Percentiles rank a stretch among this genome's conserved stretches.
These are phyloP conservation scores for Clarias batrachus DNA, from an alignment of 2,113 vertebrate genomes.

Conservation along the genomic window DNA sequence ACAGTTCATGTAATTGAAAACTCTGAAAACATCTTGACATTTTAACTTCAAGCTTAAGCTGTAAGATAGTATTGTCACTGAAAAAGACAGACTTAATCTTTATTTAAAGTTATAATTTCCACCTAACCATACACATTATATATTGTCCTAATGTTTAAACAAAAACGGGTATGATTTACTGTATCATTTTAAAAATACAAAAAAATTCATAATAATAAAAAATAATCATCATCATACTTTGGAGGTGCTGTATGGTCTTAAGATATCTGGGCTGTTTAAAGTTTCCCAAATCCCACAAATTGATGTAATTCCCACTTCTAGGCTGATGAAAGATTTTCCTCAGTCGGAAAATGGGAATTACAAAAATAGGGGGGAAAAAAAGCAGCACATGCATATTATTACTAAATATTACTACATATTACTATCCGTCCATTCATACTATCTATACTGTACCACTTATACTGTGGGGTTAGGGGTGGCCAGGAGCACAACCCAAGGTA, in stretches of 20 bases:
- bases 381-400: not conserved
- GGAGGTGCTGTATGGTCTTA: too few relatives aligned
- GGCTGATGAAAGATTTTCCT: not conserved
- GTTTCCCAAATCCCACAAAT: not conserved
- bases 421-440: too few relatives aligned
- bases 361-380: not conserved
- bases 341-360: not conserved
- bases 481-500: too few relatives aligned
- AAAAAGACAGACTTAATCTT: not conserved
- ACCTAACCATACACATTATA: not conserved
- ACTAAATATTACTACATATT: not conserved
- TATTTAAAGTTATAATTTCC: not conserved
- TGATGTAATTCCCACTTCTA: not conserved
- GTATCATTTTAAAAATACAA: too few relatives aligned
- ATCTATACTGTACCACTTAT: too few relatives aligned
- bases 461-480: too few relatives aligned
- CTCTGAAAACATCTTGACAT: not conserved
- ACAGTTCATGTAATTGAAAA: not conserved
- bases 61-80: not conserved
- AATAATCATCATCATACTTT: too few relatives aligned
- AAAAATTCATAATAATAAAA: too few relatives aligned
- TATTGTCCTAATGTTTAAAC: not conserved
- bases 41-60: not conserved
- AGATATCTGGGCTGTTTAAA: not conserved
- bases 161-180: too few relatives aligned